Conservation (phyloP, 2,888 invertebrate species). For the Empis livida region DNA sequence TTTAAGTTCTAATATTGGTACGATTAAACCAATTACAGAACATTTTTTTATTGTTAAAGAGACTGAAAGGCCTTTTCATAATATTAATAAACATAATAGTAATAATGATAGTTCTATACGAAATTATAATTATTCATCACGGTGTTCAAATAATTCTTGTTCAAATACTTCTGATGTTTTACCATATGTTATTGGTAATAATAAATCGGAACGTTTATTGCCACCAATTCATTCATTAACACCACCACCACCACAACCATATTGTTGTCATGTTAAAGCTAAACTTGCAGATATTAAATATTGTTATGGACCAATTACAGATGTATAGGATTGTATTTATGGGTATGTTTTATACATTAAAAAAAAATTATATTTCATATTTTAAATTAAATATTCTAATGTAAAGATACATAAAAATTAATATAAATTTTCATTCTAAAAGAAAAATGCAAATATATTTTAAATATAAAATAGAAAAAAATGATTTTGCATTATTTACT, state of each 20-base stretch:
- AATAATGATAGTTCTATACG: not conserved
- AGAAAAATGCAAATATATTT: too few relatives aligned
- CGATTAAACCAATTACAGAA: constrained; percentile 2
- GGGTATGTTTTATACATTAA: too few relatives aligned
- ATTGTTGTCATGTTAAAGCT: constrained; percentile 17
- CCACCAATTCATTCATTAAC: not conserved
- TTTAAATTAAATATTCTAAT: too few relatives aligned
- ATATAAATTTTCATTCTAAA: too few relatives aligned
- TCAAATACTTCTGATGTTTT: not conserved
- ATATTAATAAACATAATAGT: not conserved
- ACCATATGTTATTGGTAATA: not conserved
- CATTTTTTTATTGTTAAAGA: constrained; percentile 12
- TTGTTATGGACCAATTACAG: constrained; percentile 16
- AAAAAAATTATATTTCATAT: too few relatives aligned
- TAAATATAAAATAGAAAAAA: too few relatives aligned
- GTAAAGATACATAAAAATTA: too few relatives aligned
- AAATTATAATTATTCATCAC: not conserved
- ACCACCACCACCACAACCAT: constrained; percentile 3
- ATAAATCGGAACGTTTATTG: not conserved
- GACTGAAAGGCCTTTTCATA: constrained; percentile 9
- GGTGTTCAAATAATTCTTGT: not conserved
- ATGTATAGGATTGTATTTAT: constrained; percentile 13
- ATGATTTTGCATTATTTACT: too few relatives aligned
- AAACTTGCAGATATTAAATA: constrained; percentile 15
- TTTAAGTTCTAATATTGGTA: too few relatives aligned